Evolutionary conservation across 2,888 invertebrate genomes (phyloP).

Genomic region (Andrena fulva): DNA sequence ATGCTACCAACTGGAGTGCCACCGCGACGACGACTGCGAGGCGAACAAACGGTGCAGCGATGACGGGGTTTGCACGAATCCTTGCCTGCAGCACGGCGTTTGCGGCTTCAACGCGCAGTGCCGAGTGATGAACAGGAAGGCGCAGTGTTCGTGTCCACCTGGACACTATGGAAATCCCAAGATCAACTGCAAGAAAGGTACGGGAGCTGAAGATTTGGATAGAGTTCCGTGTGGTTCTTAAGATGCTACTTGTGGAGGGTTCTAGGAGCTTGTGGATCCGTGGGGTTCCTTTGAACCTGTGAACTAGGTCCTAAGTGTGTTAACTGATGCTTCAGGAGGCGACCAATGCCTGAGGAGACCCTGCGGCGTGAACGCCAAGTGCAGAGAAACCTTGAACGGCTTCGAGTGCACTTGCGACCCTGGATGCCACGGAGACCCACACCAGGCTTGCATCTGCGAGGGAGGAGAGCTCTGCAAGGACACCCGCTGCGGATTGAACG

Average conservation of each 20-base stretch:
- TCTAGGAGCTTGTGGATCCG: neutral
- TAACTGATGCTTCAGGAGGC: conserved; percentile 83
- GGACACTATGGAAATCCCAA: conserved; percentile 90
- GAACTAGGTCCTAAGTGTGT: neutral
- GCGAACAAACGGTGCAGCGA: conserved; percentile 90
- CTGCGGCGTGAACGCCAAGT: conserved; percentile 93
- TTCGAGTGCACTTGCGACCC: conserved; percentile 93
- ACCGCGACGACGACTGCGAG: conserved; percentile 91
- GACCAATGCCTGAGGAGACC: conserved; percentile 93
- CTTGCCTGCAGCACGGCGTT: conserved; percentile 90
- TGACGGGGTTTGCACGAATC: conserved; percentile 92
- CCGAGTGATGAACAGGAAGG: conserved; percentile 90
- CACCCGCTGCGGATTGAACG: conserved; percentile 93
- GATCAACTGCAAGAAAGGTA: conserved; percentile 89
- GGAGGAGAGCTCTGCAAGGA: conserved; percentile 91
- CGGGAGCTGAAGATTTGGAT: conserved; percentile 13
- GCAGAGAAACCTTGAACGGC: conserved; percentile 91
- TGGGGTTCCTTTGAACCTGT: neutral
- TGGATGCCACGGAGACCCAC: conserved; percentile 93
- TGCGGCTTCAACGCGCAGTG: conserved; percentile 95
- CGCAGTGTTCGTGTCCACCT: conserved; percentile 92
- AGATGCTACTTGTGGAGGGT: neutral
- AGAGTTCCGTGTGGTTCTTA: neutral
- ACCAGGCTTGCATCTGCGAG: conserved; percentile 92
- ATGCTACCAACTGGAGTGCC: conserved; percentile 92